Evolutionary conservation across 2,888 invertebrate genomes (phyloP).

Genomic region (Synanthedon andrenaeformis): DNA sequence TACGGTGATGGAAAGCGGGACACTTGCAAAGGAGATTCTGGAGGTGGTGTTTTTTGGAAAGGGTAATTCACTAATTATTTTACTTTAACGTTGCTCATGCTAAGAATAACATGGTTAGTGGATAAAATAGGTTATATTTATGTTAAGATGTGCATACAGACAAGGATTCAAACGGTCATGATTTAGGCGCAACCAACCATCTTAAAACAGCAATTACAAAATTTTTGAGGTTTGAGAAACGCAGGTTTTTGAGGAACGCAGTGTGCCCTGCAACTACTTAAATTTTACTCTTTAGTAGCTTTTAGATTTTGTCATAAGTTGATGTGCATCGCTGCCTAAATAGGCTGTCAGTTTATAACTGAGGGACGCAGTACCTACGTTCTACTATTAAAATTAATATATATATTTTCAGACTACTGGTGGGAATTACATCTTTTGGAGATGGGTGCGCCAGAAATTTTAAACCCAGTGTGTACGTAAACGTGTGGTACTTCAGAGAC

Average conservation of each 20-base stretch:
- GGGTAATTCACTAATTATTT: slow-evolving; percentile 18
- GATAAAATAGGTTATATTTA: not conserved
- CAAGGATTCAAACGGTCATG: not conserved
- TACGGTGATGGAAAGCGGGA: slow-evolving; percentile 41
- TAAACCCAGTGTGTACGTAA: slow-evolving; percentile 47
- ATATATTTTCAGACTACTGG: slow-evolving; percentile 25
- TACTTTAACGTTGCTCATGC: slow-evolving; percentile 1
- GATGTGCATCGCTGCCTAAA: too few species aligned
- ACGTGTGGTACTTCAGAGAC: slow-evolving; percentile 30
- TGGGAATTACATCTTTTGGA: slow-evolving; percentile 53
- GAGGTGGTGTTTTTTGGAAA: slow-evolving; percentile 44
- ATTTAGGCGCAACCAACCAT: too few species aligned
- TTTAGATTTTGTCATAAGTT: too few species aligned
- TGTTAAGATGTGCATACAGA: not conserved
- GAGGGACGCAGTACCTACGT: too few species aligned
- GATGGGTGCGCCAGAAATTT: slow-evolving; percentile 39
- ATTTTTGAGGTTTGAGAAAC: too few species aligned
- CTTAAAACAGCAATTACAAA: too few species aligned
- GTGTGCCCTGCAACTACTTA: too few species aligned
- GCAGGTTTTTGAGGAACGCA: too few species aligned
- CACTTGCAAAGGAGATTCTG: slow-evolving; percentile 50
- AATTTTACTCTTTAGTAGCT: too few species aligned
- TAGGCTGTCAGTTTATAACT: too few species aligned
- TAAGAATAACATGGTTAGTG: not conserved
- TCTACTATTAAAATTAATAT: too few species aligned